Conservation (phyloP, 1,140 invertebrate species). For the Triops longicaudatus region DNA sequence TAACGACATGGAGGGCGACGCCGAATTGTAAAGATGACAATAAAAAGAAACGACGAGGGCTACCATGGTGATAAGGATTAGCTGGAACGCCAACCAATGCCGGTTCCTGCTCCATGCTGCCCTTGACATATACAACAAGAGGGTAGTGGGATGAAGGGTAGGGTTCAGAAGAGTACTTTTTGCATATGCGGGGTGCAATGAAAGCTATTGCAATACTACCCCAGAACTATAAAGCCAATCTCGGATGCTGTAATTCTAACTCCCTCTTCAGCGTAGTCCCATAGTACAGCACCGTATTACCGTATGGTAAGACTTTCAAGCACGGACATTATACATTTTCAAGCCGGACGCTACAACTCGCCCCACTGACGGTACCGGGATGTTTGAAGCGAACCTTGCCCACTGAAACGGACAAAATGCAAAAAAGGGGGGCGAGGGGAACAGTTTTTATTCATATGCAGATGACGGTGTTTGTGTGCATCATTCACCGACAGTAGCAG, state of each 20-base stretch:
- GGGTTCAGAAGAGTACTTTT: background rate
- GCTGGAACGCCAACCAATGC: background rate
- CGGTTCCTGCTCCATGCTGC: background rate
- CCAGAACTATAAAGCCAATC: background rate
- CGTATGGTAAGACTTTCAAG: background rate
- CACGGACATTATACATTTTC: background rate
- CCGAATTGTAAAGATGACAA: conserved; percentile 3
- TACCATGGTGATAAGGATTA: background rate
- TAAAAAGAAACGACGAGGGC: background rate
- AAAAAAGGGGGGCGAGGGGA: background rate
- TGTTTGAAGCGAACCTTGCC: background rate
- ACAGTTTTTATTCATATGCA: background rate
- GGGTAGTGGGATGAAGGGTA: background rate
- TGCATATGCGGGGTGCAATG: conserved; percentile 10
- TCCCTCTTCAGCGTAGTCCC: background rate
- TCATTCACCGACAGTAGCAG: background rate
- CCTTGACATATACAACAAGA: background rate
- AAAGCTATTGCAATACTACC: background rate
- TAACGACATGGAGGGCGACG: conserved; percentile 10
- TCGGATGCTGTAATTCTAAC: background rate
- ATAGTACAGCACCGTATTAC: background rate
- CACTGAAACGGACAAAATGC: background rate
- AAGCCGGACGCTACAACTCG: background rate
- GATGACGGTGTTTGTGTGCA: background rate
- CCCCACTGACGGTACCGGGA: background rate